Conservation (phyloP, 1,140 invertebrate species). For the Paracyclopina nana region DNA sequence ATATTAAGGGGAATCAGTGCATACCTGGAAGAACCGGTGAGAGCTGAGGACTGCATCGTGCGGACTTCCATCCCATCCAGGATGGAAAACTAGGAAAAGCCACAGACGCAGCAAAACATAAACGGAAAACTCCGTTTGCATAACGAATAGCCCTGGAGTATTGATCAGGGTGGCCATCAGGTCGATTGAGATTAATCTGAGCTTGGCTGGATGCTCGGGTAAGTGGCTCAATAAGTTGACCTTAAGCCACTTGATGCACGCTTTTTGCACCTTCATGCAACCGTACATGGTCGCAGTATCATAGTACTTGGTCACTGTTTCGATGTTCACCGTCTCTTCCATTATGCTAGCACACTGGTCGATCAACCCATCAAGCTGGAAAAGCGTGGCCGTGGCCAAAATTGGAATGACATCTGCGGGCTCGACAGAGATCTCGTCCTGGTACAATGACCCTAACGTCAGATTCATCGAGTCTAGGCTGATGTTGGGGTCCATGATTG, state of each 20-base stretch:
- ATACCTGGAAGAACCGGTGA: conserved; percentile 29
- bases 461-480: conserved; percentile 43
- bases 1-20: background rate
- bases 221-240: conserved; percentile 19
- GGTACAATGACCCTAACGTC: conserved; percentile 56
- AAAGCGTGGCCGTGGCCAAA: conserved; percentile 49
- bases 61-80: conserved; percentile 23
- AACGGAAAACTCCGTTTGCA: conserved; percentile 60
- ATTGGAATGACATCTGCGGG: conserved; percentile 45
- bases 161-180: conserved; percentile 43
- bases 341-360: conserved; percentile 52
- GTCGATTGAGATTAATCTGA: conserved; percentile 25
- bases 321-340: conserved; percentile 44
- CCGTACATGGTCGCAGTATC: conserved; percentile 19
- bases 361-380: conserved; percentile 53
- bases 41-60: conserved; percentile 24
- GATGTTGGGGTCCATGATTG: conserved; percentile 51
- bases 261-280: conserved; percentile 16
- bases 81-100: conserved; percentile 34
- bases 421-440: conserved; percentile 50
- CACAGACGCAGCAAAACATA: conserved; percentile 50
- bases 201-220: background rate
- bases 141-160: conserved; percentile 44
- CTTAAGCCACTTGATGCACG: conserved; percentile 19
- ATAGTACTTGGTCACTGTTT: conserved; percentile 18